Evolutionary conservation across 2,113 vertebrate genomes (phyloP).

Genomic region (Psammodynastes pulverulentus): DNA sequence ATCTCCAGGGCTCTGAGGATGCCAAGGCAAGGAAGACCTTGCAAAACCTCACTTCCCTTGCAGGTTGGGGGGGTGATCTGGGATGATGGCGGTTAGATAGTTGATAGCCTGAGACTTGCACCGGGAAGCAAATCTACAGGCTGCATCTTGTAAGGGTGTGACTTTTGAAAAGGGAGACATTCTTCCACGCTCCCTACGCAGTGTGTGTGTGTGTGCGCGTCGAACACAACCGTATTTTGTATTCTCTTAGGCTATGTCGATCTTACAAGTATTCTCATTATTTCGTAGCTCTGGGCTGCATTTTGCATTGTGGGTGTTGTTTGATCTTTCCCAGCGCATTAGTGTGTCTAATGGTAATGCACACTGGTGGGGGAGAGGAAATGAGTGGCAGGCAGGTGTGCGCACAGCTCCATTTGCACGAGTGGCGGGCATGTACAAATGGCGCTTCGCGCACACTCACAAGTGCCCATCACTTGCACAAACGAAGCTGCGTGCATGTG

Average conservation of each 20-base stretch:
- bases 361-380: not conserved
- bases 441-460: not conserved
- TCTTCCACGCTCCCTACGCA: conserved; percentile 27
- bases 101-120: conserved; percentile 39
- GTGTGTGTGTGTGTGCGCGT: not conserved
- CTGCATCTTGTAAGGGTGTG: conserved; percentile 56
- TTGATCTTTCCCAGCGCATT: not conserved
- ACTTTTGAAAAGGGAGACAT: conserved; percentile 35
- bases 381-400: not conserved
- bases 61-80: conserved; percentile 48
- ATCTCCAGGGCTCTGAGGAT: not conserved
- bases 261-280: not conserved
- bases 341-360: not conserved
- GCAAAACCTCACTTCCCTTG: not conserved
- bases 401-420: not conserved
- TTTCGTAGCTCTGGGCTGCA: not conserved
- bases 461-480: not conserved
- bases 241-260: conserved; percentile 17
- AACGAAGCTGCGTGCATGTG: not conserved
- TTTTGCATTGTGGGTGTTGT: not conserved
- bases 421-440: not conserved
- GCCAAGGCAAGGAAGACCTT: conserved; percentile 44
- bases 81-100: conserved; percentile 27
- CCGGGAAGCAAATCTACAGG: conserved; percentile 26
- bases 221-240: conserved; percentile 33